Evolutionary conservation across 2,888 invertebrate species (phyloP).

Genomic region (Rhingia rostrata): DNA sequence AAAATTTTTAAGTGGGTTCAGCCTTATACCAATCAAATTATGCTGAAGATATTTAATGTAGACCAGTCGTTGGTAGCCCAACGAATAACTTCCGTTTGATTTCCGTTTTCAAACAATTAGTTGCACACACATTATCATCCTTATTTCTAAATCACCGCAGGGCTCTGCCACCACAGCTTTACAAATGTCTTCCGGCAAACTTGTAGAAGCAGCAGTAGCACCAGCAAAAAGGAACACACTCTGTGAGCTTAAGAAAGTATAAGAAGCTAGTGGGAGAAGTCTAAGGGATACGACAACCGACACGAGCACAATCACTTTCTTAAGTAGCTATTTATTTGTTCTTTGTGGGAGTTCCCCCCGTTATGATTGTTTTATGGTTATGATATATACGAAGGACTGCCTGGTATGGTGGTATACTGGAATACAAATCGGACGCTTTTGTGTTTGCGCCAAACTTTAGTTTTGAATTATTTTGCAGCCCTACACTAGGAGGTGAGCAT

Average conservation of each 20-base stretch:
- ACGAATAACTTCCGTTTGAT: conserved; percentile 69
- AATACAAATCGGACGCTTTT: conserved; percentile 53
- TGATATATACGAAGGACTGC: conserved; percentile 51
- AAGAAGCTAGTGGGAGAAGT: conserved; percentile 57
- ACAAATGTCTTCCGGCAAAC: conserved; percentile 73
- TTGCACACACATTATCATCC: conserved; percentile 61
- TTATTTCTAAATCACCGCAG: conserved; percentile 66
- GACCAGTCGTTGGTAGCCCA: conserved; percentile 43
- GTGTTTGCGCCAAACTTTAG: conserved; percentile 56
- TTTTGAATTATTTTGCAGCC: conserved; percentile 44
- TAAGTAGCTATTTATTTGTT: conserved; percentile 70
- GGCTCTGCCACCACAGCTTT: conserved; percentile 57
- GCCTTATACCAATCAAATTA: background rate
- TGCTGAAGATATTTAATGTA: conserved; percentile 35
- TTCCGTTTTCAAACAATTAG: conserved; percentile 70
- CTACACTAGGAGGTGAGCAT: conserved; percentile 9
- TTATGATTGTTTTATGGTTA: conserved; percentile 64
- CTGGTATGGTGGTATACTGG: conserved; percentile 22
- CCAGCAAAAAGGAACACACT: conserved; percentile 58
- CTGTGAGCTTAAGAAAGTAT: conserved; percentile 67
- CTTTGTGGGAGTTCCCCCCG: conserved; percentile 57
- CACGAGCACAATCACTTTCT: conserved; percentile 65
- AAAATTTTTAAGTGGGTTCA: background rate
- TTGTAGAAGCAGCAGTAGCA: conserved; percentile 65
- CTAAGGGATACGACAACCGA: conserved; percentile 59